Percentiles rank a stretch among this genome's conserved stretches.
phyloP scores from a whole-genome alignment of 2,888 invertebrate species.

The Xestia ashworthii region DNA sequence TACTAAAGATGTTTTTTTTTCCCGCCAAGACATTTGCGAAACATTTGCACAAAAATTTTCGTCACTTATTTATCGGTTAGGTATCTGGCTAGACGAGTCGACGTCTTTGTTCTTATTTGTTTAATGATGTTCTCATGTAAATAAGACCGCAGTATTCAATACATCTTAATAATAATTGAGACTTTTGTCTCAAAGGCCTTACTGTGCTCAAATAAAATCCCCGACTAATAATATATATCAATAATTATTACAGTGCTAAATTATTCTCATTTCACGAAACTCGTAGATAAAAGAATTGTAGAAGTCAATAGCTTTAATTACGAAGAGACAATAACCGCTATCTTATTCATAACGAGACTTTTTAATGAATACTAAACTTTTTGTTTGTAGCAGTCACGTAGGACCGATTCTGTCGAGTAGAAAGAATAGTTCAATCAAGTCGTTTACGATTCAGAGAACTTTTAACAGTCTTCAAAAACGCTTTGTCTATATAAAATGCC shows the following conservation, averaged over 20 bases:
- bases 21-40: too few relatives aligned
- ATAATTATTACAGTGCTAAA: constrained; percentile 37
- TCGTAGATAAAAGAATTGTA: constrained; percentile 31
- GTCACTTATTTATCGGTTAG: constrained; percentile 23
- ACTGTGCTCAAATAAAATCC: constrained; percentile 25
- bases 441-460: constrained; percentile 2
- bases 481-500: neutral
- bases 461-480: neutral
- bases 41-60: constrained; percentile 4
- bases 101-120: constrained; percentile 39
- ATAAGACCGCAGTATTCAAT: constrained; percentile 25
- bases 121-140: constrained; percentile 27
- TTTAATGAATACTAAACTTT: constrained; percentile 33
- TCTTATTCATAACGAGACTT: constrained; percentile 26
- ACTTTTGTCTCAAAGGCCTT: constrained; percentile 26
- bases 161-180: constrained; percentile 36
- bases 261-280: constrained; percentile 27
- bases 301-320: constrained; percentile 31
- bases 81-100: constrained; percentile 19
- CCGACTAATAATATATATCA: constrained; percentile 3
- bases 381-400: constrained; percentile 15
- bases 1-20: neutral
- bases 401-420: neutral
- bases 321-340: constrained; percentile 13
- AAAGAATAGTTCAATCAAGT: constrained; percentile 15